phyloP scores from a whole-genome alignment of 2,113 vertebrate species.

The Aegithalos caudatus region DNA sequence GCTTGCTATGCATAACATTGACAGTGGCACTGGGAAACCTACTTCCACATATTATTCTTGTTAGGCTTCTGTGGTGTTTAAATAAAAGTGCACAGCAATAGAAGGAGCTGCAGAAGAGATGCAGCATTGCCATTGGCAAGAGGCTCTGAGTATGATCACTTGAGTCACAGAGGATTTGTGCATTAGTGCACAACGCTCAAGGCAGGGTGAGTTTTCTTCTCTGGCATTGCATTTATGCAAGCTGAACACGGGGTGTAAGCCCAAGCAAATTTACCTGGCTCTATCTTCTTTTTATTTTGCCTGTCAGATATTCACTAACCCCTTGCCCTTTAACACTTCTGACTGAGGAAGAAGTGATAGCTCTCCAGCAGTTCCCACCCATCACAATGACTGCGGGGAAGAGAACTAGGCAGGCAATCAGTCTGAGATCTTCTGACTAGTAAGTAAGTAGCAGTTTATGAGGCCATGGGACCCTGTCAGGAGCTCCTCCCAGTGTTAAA shows the following conservation, averaged over 20 bases:
- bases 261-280: neutral
- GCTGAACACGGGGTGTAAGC: neutral
- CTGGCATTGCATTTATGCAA: neutral
- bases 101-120: neutral
- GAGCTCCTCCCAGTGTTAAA: neutral
- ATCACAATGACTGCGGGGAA: neutral
- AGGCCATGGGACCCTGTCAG: neutral
- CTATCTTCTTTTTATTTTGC: neutral
- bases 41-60: neutral
- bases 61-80: neutral
- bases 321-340: neutral
- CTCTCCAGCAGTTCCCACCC: neutral
- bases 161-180: conserved; percentile 25
- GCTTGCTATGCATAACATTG: conserved; percentile 3
- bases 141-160: neutral
- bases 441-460: neutral
- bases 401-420: neutral
- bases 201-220: neutral
- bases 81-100: conserved; percentile 19
- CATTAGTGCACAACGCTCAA: neutral
- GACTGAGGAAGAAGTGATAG: neutral
- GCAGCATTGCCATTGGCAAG: conserved; percentile 21
- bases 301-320: neutral
- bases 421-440: neutral
- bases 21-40: neutral